phyloP scores from a whole-genome alignment of 1,140 invertebrate genomes.

The Plodia interpunctella region DNA sequence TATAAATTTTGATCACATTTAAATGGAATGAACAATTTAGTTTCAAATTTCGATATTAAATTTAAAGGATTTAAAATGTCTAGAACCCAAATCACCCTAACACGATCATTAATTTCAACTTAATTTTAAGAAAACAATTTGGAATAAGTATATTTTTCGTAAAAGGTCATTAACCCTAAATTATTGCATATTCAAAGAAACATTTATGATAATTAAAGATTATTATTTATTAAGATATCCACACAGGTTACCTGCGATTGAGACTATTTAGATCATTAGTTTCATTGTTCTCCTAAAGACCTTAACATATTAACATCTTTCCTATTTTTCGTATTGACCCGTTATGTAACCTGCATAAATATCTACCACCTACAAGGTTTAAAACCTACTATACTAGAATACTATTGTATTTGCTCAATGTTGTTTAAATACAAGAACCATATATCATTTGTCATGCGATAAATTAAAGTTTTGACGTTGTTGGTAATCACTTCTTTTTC shows the following conservation, averaged over 20 bases:
- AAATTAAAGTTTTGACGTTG: too few relatives aligned
- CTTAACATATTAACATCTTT: too few relatives aligned
- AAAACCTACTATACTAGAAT: neutral
- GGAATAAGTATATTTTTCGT: neutral
- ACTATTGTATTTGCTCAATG: neutral
- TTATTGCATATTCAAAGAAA: neutral
- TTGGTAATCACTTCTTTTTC: too few relatives aligned
- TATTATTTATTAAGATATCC: neutral
- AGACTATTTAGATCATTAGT: too few relatives aligned
- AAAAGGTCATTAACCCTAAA: neutral
- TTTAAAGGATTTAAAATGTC: neutral
- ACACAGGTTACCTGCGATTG: neutral
- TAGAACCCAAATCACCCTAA: neutral
- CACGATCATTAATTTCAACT: neutral
- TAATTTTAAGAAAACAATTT: neutral
- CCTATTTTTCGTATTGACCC: neutral
- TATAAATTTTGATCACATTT: conserved; percentile 2
- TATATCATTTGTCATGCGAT: too few relatives aligned
- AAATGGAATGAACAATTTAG: neutral
- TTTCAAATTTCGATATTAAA: neutral
- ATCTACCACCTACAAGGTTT: neutral
- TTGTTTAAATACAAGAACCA: too few relatives aligned
- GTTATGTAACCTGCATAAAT: neutral
- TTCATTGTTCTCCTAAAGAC: too few relatives aligned
- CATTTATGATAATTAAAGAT: neutral